Conservation (phyloP, 2,888 invertebrate species). For the Cheilosia soror region DNA sequence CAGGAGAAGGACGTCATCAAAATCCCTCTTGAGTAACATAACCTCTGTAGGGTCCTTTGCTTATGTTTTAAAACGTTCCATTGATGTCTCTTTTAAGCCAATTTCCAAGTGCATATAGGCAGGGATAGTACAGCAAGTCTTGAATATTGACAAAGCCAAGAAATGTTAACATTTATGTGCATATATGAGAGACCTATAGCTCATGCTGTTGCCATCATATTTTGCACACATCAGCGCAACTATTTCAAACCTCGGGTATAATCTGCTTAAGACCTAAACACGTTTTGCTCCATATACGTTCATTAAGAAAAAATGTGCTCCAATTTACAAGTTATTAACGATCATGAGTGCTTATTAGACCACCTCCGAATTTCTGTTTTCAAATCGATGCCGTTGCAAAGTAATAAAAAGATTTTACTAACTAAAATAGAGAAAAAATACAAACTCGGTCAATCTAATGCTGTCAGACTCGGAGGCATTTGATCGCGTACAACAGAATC, state of each 20-base stretch:
- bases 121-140: no score
- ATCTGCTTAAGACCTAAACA: conserved; percentile 2
- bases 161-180: no score
- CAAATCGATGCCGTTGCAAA: conserved; percentile 20
- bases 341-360: conserved; percentile 49
- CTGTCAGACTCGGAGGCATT: conserved; percentile 65
- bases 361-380: conserved; percentile 39
- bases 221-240: background rate
- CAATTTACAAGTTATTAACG: conserved; percentile 58
- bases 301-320: conserved; percentile 45
- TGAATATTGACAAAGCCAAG: no score
- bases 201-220: background rate
- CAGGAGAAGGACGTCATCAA: no score
- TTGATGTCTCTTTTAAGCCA: no score
- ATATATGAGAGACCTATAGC: no score
- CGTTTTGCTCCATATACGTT: conserved; percentile 38
- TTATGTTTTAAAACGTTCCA: no score
- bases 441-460: conserved; percentile 67
- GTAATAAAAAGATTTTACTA: conserved; percentile 7
- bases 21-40: no score
- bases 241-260: background rate
- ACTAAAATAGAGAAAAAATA: conserved; percentile 1
- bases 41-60: no score
- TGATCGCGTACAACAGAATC: conserved; percentile 44
- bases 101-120: no score